Base-by-base conservation (phyloP, 2,113 vertebrate genomes). In the Furnarius figulus region DNA sequence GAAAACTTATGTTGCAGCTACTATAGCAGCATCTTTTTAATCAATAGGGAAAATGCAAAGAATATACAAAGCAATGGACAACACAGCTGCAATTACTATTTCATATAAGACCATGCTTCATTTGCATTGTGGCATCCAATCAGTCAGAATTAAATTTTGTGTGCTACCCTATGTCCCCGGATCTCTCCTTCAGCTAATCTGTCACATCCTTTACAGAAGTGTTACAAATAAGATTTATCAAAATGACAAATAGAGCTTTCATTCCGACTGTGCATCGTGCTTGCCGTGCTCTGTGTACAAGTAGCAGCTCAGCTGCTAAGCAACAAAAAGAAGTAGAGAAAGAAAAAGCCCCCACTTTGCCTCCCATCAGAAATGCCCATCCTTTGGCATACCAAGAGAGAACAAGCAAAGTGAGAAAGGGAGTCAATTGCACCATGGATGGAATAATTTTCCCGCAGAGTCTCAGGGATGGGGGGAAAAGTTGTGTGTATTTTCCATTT, bases 151-250 rank as follows among this genome's bases (percentile, higher is more conserved):
- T 89, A 71, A 78, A 94, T 95, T 95, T 55, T 25, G 14, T 94
- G 85, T 50, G 65, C 95, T 94, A 27, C 37, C 46, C 94, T 93
- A 47, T 21, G 88, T 96, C 89, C 95, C 90, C 46, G 83, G 81
- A 75, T 30, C 81, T 95, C 87, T 97, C 95, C 95, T 96, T 91
- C 88, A 95, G 87, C 77, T 92, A 42, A 62, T 85, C 86, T 97
- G 96, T 95, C 97, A 97, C 93, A 89, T 95, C 80, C 88, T 93
- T 87, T 95, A 79, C 75, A 95, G 35, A 74, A 95, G 82, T 80
- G 74, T 84, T 93, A 90, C 91, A 91, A 90, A 56, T 58, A 84
- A 96, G 91, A 94, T 96, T 79, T 89, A 94, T 95, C 87, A 91
- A 55, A 70, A 85, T 95, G 95, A 97, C 90, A 94, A 87, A 89